Percentiles rank a stretch among this genome's conserved stretches.
Evolutionary conservation across 1,140 invertebrate species (phyloP).

Genomic region (Papilio glaucus): DNA sequence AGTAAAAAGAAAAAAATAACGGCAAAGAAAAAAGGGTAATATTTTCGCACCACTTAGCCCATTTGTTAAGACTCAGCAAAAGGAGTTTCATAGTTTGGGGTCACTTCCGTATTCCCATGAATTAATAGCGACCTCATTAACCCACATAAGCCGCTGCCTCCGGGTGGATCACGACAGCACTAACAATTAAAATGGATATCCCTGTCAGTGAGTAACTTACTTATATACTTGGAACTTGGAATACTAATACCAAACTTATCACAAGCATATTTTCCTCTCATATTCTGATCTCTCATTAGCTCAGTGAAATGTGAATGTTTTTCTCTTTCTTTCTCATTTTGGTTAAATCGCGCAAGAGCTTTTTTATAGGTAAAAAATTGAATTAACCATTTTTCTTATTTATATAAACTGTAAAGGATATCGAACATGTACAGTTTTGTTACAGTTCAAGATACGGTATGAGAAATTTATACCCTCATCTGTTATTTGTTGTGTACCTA

Average conservation of each 20-base stretch:
- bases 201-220: constrained; percentile 16
- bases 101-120: constrained; percentile 66
- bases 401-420: too few relatives aligned
- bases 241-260: not conserved
- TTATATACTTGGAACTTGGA: constrained; percentile 37
- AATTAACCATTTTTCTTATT: not conserved
- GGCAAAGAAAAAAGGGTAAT: constrained; percentile 15
- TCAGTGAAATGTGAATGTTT: not conserved
- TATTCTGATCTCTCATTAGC: not conserved
- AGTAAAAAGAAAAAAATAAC: not conserved
- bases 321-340: not conserved
- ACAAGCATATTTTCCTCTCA: not conserved
- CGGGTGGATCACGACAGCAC: constrained; percentile 69
- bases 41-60: constrained; percentile 27
- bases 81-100: constrained; percentile 37
- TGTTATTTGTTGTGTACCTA: too few relatives aligned
- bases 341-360: not conserved
- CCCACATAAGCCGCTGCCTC: constrained; percentile 62
- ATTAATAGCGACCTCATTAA: constrained; percentile 78
- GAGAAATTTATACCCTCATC: too few relatives aligned
- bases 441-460: too few relatives aligned
- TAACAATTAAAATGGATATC: constrained; percentile 72
- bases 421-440: too few relatives aligned
- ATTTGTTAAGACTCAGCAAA: constrained; percentile 19
- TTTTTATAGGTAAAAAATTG: not conserved